A percentile compares a stretch with the other conserved stretches of the same genome.
These are phyloP conservation scores for Trichogramma pretiosum DNA, from an alignment of 1,140 invertebrate genomes.

Conservation along the genomic window DNA sequence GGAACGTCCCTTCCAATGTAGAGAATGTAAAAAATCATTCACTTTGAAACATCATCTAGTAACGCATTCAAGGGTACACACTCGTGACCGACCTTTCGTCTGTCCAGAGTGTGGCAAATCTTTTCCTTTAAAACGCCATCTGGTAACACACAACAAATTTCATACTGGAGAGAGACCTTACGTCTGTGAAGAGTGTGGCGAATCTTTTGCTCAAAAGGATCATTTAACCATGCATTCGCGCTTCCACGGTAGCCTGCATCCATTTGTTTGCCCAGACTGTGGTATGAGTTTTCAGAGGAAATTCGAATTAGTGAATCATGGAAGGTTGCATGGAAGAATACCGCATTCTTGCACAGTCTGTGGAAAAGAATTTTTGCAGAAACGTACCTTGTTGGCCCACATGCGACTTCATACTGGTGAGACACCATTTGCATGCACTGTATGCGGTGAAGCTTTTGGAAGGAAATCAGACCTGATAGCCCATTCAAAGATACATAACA, in stretches of 20 bases:
- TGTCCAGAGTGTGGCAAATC: constrained; percentile 72
- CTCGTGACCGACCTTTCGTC: constrained; percentile 67
- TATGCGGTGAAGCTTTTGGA: constrained; percentile 68
- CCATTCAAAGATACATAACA: constrained; percentile 58
- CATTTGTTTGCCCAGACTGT: constrained; percentile 73
- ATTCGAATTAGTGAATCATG: constrained; percentile 76
- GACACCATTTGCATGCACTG: constrained; percentile 57
- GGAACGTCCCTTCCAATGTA: constrained; percentile 71
- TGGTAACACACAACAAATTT: constrained; percentile 78
- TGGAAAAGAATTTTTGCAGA: constrained; percentile 76
- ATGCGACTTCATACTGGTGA: constrained; percentile 59
- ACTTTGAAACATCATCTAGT: constrained; percentile 72
- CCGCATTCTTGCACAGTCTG: constrained; percentile 74
- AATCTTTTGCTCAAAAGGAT: constrained; percentile 78
- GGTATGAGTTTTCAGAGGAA: constrained; percentile 74
- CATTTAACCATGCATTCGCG: constrained; percentile 69
- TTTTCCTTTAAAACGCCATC: constrained; percentile 70
- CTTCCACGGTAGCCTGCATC: constrained; percentile 73
- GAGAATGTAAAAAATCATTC: constrained; percentile 79
- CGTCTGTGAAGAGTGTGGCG: constrained; percentile 77
- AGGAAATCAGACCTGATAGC: constrained; percentile 59
- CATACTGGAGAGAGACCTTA: constrained; percentile 81
- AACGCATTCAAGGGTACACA: constrained; percentile 65
- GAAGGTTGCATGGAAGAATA: constrained; percentile 65
- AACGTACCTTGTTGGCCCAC: constrained; percentile 67